Percentiles rank a stretch among this genome's conserved stretches.
Conservation (phyloP, 2,888 invertebrate genomes). For the Atherix ibis region DNA sequence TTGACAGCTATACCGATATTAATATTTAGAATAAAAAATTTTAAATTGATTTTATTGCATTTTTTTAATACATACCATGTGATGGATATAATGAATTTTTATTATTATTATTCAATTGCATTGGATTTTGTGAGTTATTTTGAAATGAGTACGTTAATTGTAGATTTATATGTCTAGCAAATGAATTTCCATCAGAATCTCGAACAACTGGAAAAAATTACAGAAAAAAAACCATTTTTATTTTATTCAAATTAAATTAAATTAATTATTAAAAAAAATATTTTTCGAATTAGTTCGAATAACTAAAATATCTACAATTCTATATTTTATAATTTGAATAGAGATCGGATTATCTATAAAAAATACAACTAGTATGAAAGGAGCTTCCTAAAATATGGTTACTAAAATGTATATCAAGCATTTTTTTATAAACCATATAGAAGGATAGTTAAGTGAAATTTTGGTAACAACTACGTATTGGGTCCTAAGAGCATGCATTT, state of each 20-base stretch:
- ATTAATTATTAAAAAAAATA: neutral
- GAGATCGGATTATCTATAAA: too few relatives aligned
- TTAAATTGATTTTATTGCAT: neutral
- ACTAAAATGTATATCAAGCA: too few relatives aligned
- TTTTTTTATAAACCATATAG: too few relatives aligned
- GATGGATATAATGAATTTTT: slow-evolving; percentile 40
- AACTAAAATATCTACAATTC: too few relatives aligned
- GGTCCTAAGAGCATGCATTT: too few relatives aligned
- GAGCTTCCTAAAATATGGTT: too few relatives aligned
- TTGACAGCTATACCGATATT: slow-evolving; percentile 6
- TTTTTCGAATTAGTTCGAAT: neutral
- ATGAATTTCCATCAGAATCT: slow-evolving; percentile 52
- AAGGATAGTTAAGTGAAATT: too few relatives aligned
- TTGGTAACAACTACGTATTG: too few relatives aligned
- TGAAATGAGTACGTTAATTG: slow-evolving; percentile 80
- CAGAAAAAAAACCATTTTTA: too few relatives aligned
- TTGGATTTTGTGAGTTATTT: slow-evolving; percentile 47
- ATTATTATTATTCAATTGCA: slow-evolving; percentile 30
- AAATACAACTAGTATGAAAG: too few relatives aligned
- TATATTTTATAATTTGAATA: too few relatives aligned
- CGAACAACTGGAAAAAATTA: slow-evolving; percentile 41
- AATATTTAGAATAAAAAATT: slow-evolving; percentile 2
- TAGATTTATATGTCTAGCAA: slow-evolving; percentile 73
- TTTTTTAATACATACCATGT: slow-evolving; percentile 35
- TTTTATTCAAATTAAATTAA: too few relatives aligned